phyloP scores from a whole-genome alignment of 2,113 vertebrate species.

The Stomatorhinus ivindoensis region DNA sequence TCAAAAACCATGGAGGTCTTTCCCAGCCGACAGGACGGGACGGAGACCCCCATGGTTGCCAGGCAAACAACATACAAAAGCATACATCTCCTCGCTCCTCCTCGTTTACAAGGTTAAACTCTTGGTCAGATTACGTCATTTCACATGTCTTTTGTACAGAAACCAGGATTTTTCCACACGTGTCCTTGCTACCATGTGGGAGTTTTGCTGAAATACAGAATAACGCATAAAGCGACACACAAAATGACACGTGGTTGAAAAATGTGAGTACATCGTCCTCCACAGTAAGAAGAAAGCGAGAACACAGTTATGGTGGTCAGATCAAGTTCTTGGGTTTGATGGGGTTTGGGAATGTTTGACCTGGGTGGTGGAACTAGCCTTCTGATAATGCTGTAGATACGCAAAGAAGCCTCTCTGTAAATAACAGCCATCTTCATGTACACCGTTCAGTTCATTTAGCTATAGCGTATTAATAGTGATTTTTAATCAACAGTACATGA shows the following conservation, averaged over 20 bases:
- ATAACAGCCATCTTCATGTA: neutral
- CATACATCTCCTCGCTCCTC: neutral
- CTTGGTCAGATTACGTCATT: neutral
- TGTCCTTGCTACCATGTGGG: slow-evolving; percentile 14
- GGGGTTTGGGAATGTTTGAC: neutral
- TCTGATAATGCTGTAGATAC: neutral
- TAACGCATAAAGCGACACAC: slow-evolving; percentile 16
- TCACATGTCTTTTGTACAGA: neutral
- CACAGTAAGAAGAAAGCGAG: neutral
- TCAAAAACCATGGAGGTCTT: slow-evolving; percentile 26
- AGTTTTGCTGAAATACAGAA: slow-evolving; percentile 15
- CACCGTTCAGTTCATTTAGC: neutral
- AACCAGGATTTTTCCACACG: neutral
- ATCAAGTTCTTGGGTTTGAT: neutral
- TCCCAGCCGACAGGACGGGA: slow-evolving; percentile 16
- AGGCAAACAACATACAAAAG: slow-evolving; percentile 29
- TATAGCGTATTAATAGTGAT: slow-evolving; percentile 2
- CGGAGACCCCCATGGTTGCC: slow-evolving; percentile 12
- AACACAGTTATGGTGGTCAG: neutral
- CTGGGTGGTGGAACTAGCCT: neutral
- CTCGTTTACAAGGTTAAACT: slow-evolving; percentile 20
- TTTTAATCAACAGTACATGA: slow-evolving; percentile 7
- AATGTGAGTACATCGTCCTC: slow-evolving; percentile 2
- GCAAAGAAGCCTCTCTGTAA: neutral
- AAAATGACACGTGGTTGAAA: neutral